Conservation (phyloP, 1,140 invertebrate genomes). For the Chionoecetes opilio region DNA sequence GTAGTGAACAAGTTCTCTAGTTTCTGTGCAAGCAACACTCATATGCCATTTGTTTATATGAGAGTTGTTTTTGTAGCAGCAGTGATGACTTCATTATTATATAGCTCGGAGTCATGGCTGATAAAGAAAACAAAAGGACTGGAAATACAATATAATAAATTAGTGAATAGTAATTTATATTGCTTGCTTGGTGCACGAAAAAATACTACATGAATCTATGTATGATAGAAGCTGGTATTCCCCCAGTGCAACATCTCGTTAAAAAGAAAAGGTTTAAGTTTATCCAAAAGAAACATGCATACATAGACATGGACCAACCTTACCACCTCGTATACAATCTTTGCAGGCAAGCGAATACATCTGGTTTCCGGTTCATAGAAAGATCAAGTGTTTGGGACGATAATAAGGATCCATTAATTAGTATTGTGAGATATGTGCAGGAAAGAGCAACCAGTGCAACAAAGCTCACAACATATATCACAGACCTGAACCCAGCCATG, state of each 20-base stretch:
- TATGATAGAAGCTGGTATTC: not conserved
- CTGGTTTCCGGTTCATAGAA: not conserved
- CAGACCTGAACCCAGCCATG: not conserved
- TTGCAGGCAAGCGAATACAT: not conserved
- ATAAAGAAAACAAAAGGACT: slow-evolving; percentile 6
- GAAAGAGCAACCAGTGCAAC: not conserved
- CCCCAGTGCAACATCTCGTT: not conserved
- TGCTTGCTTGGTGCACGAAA: slow-evolving; percentile 38
- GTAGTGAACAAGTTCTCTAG: not conserved
- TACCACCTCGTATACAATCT: not conserved
- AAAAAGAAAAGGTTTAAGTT: not conserved
- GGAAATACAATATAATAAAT: slow-evolving; percentile 11
- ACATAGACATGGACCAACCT: not conserved
- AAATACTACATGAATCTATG: slow-evolving; percentile 38
- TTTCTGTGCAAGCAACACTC: not conserved
- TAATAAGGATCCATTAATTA: not conserved
- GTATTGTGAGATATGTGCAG: not conserved
- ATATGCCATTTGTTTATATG: not conserved
- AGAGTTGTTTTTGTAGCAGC: not conserved
- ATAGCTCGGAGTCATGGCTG: slow-evolving; percentile 30
- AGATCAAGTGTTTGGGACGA: not conserved
- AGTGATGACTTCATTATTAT: slow-evolving; percentile 2
- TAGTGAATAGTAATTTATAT: too few relatives aligned
- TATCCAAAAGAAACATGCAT: not conserved
- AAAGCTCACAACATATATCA: not conserved